A percentile compares a stretch with the other conserved stretches of the same genome.
phyloP scores from a whole-genome alignment of 1,140 invertebrate species.

The Cydia splendana region DNA sequence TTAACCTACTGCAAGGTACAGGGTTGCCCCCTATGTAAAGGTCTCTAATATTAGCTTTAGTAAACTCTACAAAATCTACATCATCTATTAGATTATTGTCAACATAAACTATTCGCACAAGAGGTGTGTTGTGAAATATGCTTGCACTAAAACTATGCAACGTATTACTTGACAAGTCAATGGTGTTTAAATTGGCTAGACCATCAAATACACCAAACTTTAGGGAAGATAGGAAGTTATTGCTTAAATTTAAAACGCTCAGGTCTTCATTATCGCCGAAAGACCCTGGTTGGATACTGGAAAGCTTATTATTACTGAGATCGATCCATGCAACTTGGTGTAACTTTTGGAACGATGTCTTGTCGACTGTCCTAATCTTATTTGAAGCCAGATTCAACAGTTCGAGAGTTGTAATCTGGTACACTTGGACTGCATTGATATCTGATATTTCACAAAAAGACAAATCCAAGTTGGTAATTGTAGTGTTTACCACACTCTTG shows the following conservation, averaged over 20 bases:
- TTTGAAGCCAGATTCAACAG: conserved; percentile 1
- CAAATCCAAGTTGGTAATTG: not conserved
- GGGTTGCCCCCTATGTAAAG: conserved; percentile 6
- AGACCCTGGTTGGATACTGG: conserved; percentile 9
- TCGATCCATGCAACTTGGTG: conserved; percentile 7
- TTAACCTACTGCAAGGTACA: not conserved
- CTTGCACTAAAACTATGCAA: conserved; percentile 10
- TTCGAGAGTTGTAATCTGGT: not conserved
- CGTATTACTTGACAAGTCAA: conserved; percentile 4
- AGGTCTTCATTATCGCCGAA: not conserved
- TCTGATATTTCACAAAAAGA: conserved; percentile 22
- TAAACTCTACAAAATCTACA: not conserved
- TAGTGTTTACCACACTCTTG: not conserved
- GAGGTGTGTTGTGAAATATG: conserved; percentile 16
- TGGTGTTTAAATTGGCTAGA: not conserved
- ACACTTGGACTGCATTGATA: not conserved
- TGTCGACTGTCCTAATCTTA: conserved; percentile 12
- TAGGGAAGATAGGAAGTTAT: not conserved
- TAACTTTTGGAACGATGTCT: not conserved
- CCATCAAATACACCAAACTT: conserved; percentile 20
- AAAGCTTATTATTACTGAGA: conserved; percentile 20
- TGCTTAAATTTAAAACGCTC: not conserved
- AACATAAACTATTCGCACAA: not conserved
- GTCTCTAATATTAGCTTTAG: not conserved
- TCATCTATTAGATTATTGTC: conserved; percentile 28